A percentile compares a stretch with the other conserved stretches of the same genome.
Conservation (phyloP, 2,888 invertebrate genomes). For the Monochamus alternatus region DNA sequence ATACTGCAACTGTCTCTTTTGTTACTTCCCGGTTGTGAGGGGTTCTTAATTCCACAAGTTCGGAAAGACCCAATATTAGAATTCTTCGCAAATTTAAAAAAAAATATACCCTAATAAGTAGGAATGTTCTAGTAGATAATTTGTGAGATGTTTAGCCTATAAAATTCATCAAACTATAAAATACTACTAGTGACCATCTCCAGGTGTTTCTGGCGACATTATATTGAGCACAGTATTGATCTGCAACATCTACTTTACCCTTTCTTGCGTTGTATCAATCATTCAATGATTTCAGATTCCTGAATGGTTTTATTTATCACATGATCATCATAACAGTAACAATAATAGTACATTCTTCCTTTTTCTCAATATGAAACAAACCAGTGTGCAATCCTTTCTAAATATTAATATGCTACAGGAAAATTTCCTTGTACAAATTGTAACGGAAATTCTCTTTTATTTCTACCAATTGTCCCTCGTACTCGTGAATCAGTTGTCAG, state of each 20-base stretch:
- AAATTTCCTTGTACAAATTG: neutral
- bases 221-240: neutral
- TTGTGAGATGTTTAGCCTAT: neutral
- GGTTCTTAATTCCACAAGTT: too few species aligned
- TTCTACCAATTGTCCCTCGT: constrained; percentile 8
- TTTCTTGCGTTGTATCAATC: neutral
- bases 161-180: neutral
- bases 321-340: neutral
- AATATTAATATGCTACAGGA: neutral
- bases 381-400: neutral
- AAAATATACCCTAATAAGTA: constrained; percentile 32
- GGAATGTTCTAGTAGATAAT: constrained; percentile 22
- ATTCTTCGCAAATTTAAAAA: too few species aligned
- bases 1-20: too few species aligned
- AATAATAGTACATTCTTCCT: neutral
- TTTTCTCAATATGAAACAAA: constrained; percentile 4
- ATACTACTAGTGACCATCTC: neutral
- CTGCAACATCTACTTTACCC: constrained; percentile 7
- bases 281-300: neutral
- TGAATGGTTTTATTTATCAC: neutral
- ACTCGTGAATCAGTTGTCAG: constrained; percentile 44
- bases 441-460: constrained; percentile 1
- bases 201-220: constrained; percentile 21
- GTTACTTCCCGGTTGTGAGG: too few species aligned
- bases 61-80: too few species aligned